Evolutionary conservation across 2,113 vertebrate species (phyloP).

Genomic region (Lepisosteus oculatus): DNA sequence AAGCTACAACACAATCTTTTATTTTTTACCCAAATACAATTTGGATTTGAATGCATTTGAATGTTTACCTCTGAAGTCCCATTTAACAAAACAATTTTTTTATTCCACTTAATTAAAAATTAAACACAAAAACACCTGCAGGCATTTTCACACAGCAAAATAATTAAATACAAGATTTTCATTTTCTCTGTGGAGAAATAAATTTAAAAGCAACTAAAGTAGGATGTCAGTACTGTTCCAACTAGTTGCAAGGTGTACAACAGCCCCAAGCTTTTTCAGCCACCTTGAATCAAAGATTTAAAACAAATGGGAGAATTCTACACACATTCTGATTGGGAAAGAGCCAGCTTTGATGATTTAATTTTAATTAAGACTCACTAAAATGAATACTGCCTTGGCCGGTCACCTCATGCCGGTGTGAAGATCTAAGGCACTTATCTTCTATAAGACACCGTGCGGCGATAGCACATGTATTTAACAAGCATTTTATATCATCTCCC

Average conservation of each 20-base stretch:
- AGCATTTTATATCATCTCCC: neutral
- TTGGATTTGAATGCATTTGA: no score
- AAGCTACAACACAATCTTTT: no score
- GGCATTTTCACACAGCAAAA: constrained; percentile 49
- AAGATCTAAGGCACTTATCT: neutral
- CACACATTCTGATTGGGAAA: neutral
- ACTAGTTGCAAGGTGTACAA: no score
- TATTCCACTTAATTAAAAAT: constrained; percentile 52
- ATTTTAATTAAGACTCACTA: constrained; percentile 30
- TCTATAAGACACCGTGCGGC: neutral
- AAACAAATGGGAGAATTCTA: no score
- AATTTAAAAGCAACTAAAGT: no score
- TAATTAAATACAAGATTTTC: constrained; percentile 67
- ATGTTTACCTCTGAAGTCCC: neutral
- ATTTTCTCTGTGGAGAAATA: constrained; percentile 45
- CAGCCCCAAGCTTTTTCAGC: no score
- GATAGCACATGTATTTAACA: neutral
- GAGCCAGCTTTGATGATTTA: constrained; percentile 27
- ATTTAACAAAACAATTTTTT: constrained; percentile 44
- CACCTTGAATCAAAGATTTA: no score
- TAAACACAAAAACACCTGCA: constrained; percentile 56
- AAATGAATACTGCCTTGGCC: neutral
- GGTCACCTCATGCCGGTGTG: neutral
- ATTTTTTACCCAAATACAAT: no score
- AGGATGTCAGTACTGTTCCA: no score